Evolutionary conservation across 2,113 vertebrate species (phyloP), one percentile per base, ranked within the genome.

Genomic region (Ancistrus triradiatus): DNA sequence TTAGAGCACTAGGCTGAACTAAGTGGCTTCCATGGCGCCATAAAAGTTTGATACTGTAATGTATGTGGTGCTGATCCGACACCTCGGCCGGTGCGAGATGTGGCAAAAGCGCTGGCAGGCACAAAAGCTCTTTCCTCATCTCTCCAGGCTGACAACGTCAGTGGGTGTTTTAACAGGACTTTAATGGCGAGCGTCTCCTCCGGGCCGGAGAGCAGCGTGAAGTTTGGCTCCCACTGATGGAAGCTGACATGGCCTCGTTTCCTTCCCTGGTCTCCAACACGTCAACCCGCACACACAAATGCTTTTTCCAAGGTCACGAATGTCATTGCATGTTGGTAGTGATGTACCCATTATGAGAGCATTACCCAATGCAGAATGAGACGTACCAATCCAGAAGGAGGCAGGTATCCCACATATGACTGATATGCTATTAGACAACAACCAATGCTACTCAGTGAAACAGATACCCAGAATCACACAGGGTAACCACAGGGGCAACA

Each of bases 121-220:
- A 53, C 38, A 24, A 66, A 17, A 10, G 43, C 50, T 43, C 44
- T 24, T 47, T 28, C 44, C 61, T 35, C 37, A 19, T 64, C 18
- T 44, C 58, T 11, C 4, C 46, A 82, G 79, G 85, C 89, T 89
- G 88, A 95, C 90, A 93, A 87, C 90, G 91, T 91, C 88, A 87
- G 89, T n/a, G 90, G 90, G 88, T 91, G 92, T 90, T 95, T 91
- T 92, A 90, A 92, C 91, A 90, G 89, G 83, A 86, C 87, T 94
- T 94, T 95, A 95, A 95, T 95, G 92, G 92, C 84, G 86, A 73
- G 83, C 50, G 70, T 84, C 87, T 92, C 90, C 88, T 90, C 87
- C 83, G 91, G 92, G 88, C 78, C 87, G 87, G 83, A 79, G 89
- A 89, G 90, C 78, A 90, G 88, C 88, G 88, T 90, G 86, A 87